Conservation (phyloP, 2,113 vertebrate species). For the Centrocercus urophasianus region DNA sequence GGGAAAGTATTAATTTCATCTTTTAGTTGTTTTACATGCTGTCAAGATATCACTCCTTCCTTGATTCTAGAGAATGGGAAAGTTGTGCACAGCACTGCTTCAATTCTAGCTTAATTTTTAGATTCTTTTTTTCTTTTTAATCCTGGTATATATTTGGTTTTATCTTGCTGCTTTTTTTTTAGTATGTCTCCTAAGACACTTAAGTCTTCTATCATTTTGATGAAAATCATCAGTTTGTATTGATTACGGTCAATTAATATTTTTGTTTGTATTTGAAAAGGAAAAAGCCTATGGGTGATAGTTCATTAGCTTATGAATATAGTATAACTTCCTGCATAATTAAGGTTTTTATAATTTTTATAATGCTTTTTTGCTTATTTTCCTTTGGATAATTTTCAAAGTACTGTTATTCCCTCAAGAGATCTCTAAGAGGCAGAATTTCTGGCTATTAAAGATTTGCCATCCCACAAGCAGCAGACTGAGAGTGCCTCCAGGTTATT, state of each 20-base stretch:
- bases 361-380: slow-evolving; percentile 81
- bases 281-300: slow-evolving; percentile 65
- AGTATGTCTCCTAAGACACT: neutral
- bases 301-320: slow-evolving; percentile 75
- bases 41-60: slow-evolving; percentile 28
- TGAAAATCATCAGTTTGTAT: slow-evolving; percentile 43
- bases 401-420: slow-evolving; percentile 75
- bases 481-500: slow-evolving; percentile 83
- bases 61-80: slow-evolving; percentile 19
- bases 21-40: slow-evolving; percentile 53
- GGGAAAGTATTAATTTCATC: slow-evolving; percentile 53
- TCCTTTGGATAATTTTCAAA: slow-evolving; percentile 85
- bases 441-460: slow-evolving; percentile 81
- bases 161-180: neutral
- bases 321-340: slow-evolving; percentile 75
- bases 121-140: neutral
- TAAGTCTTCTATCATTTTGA: neutral
- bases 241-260: slow-evolving; percentile 54
- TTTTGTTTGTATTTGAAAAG: slow-evolving; percentile 63
- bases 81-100: neutral
- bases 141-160: neutral
- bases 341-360: slow-evolving; percentile 78
- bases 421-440: slow-evolving; percentile 77
- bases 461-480: slow-evolving; percentile 74
- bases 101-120: slow-evolving; percentile 23